Conservation (phyloP, 1,140 invertebrate species). For the Neoseiulus cucumeris region DNA sequence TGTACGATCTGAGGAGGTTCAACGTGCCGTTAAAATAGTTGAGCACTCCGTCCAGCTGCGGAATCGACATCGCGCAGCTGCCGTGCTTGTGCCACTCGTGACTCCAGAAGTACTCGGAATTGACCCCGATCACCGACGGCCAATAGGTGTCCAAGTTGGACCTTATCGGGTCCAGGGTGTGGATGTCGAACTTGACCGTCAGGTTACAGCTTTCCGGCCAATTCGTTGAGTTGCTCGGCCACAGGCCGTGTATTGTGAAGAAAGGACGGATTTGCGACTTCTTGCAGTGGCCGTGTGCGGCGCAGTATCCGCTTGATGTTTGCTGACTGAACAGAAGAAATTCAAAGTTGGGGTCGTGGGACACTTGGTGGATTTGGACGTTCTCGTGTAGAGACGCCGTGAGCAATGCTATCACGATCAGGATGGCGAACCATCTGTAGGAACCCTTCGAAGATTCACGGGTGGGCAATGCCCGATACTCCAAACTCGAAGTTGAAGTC, state of each 20-base stretch:
- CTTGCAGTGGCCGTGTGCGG: not conserved
- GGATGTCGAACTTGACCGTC: not conserved
- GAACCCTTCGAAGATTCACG: not conserved
- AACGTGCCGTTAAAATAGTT: not conserved
- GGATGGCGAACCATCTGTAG: not conserved
- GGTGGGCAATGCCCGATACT: no score
- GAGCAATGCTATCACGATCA: not conserved
- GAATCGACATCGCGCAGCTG: not conserved
- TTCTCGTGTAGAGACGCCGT: not conserved
- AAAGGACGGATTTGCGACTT: not conserved
- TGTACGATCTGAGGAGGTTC: not conserved
- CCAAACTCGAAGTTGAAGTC: no score
- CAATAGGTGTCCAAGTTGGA: not conserved
- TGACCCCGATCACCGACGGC: not conserved
- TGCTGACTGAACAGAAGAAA: not conserved
- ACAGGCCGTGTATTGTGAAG: not conserved
- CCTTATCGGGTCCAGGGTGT: not conserved
- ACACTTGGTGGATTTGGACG: not conserved
- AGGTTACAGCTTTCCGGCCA: not conserved
- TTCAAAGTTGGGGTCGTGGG: not conserved
- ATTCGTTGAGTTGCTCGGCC: not conserved
- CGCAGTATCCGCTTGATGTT: not conserved
- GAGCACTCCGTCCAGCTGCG: not conserved
- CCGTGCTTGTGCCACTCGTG: conserved; percentile 5
- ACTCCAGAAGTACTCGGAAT: not conserved